Base-by-base conservation (phyloP, 2,113 vertebrate genomes). In the Sprattus sprattus region DNA sequence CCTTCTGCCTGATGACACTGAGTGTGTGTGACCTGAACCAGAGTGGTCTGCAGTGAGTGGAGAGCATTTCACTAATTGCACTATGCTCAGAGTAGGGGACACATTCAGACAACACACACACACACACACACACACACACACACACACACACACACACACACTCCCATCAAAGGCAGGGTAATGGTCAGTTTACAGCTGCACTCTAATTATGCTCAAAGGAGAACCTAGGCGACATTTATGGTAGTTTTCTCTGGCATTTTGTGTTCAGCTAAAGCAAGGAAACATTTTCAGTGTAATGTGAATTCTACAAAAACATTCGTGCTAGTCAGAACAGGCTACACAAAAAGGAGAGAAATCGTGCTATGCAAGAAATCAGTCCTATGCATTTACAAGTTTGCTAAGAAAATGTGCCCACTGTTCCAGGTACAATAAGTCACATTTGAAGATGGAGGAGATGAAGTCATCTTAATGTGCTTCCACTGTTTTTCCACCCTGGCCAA, bases 11-110 rank as follows among this genome's bases (percentile, higher is more conserved):
- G 50, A 15, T 54, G 52, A 16, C 11, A 16, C 13, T 54, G 52
- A 16, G 52, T 54, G 64, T 71, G 71, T 78, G 28, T 78, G 71
- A 44, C 71, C 13, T 78, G 28, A 78, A 5, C 71, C 71, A 78
- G 71, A 78, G 71, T 78, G 71, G 71, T 32, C 71, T 39, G 71
- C 81, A 82, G 85, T 85, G 82, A 85, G 84, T 83, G 88, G 54
- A 81, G 75, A 86, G 54, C 50, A 87, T 82, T 75, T 83, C 71
- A 81, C 83, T 85, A 87, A 89, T 85, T 82, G 78, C 78, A 82
- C 15, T 78, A 85, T 71, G 54, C 47, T 83, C 81, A 81, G 85
- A 90, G 22, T 20, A 82, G 10, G 6, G 46, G 67, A 46, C 86
- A 88, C 52, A 49, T 84, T 89, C 46, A 81, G 83, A 83, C 57